These are phyloP conservation scores for Zaprionus ghesquierei DNA, from an alignment of 1,140 invertebrate genomes.

Conservation along the genomic window DNA sequence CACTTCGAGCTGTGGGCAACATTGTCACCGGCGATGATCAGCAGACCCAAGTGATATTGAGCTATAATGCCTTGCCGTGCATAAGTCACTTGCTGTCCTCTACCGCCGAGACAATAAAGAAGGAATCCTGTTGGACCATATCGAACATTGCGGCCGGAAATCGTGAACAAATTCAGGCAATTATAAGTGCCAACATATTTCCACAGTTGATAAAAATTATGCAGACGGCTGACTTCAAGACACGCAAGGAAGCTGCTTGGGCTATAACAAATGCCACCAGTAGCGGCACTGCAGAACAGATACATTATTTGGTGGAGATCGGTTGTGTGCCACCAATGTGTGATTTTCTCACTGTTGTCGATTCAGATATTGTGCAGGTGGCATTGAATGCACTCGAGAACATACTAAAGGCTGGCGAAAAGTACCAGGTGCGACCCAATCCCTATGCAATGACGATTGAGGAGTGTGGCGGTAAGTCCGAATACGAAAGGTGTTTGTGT, in stretches of 20 bases:
- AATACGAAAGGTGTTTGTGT: neutral
- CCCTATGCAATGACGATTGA: slow-evolving; percentile 96
- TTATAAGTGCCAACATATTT: slow-evolving; percentile 98
- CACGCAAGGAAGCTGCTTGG: slow-evolving; percentile 98
- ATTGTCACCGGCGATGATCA: slow-evolving; percentile 99
- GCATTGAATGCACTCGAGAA: slow-evolving; percentile 98
- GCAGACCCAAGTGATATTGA: slow-evolving; percentile 97
- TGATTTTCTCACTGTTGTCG: slow-evolving; percentile 96
- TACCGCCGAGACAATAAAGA: slow-evolving; percentile 93
- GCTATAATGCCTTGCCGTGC: slow-evolving; percentile 94
- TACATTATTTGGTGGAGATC: slow-evolving; percentile 86
- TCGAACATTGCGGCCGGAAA: slow-evolving; percentile 99
- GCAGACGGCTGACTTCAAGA: slow-evolving; percentile 97
- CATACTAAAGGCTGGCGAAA: slow-evolving; percentile 95
- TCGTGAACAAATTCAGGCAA: slow-evolving; percentile 95
- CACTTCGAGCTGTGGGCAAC: slow-evolving; percentile 97
- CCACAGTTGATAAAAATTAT: slow-evolving; percentile 95
- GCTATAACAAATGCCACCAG: slow-evolving; percentile 99
- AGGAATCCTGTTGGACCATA: slow-evolving; percentile 99
- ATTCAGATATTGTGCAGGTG: slow-evolving; percentile 98
- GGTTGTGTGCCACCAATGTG: slow-evolving; percentile 97
- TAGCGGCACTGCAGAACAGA: slow-evolving; percentile 96
- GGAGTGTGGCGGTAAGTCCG: slow-evolving; percentile 94
- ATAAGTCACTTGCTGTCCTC: slow-evolving; percentile 91
- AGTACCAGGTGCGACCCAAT: slow-evolving; percentile 90